These are phyloP conservation scores for Lasioglossum morio DNA, from an alignment of 2,888 invertebrate genomes.

Conservation along the genomic window DNA sequence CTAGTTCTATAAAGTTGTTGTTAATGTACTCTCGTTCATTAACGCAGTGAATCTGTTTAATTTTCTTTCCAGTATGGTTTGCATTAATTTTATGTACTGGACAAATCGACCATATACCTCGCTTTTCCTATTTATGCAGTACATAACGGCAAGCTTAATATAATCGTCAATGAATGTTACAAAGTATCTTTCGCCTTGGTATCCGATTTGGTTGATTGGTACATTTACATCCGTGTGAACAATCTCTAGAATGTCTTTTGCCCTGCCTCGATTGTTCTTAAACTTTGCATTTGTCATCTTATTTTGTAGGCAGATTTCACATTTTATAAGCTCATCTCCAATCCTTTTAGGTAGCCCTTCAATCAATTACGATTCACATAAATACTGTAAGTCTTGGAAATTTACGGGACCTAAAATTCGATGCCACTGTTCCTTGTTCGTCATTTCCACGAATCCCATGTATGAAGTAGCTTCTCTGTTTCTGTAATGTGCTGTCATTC, in stretches of 20 bases:
- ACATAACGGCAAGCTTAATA: slow-evolving; percentile 2
- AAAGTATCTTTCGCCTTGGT: not conserved
- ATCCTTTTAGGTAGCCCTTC: slow-evolving; percentile 4
- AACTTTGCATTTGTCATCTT: slow-evolving; percentile 13
- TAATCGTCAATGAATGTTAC: slow-evolving; percentile 4
- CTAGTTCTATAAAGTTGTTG: too few species aligned
- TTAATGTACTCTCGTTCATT: too few species aligned
- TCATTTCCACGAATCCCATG: not conserved
- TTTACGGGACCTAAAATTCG: not conserved
- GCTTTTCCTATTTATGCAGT: not conserved
- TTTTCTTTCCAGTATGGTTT: too few species aligned
- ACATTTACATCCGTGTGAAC: not conserved
- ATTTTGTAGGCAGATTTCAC: slow-evolving; percentile 10
- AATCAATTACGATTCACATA: not conserved
- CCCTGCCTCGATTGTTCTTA: not conserved
- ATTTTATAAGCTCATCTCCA: not conserved
- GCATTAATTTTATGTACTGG: not conserved
- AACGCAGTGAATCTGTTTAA: too few species aligned
- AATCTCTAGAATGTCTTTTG: slow-evolving; percentile 8
- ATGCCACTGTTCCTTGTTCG: slow-evolving; percentile 7
- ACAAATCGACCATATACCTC: too few species aligned
- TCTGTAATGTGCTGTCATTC: too few species aligned
- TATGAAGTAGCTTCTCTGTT: too few species aligned
- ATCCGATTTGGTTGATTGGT: not conserved
- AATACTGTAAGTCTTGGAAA: not conserved